Evolutionary conservation across 35 echinoderm and acorn worm species (phyloP).

Genomic region (Eucidaris tribuloides): DNA sequence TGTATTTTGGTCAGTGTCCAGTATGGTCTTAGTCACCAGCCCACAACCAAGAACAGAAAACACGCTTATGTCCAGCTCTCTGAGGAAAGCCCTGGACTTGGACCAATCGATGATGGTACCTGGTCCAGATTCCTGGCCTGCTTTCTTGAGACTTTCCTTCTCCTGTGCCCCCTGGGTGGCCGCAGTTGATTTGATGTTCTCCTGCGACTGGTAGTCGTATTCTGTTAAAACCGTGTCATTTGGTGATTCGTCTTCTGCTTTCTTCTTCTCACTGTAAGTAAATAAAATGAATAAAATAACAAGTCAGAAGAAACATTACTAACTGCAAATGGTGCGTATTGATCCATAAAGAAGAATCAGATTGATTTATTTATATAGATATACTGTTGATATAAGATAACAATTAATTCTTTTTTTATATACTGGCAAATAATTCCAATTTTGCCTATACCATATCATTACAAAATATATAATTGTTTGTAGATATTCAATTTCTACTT

Average conservation of each 20-base stretch:
- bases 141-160: slow-evolving; percentile 14
- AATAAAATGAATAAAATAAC: too few relatives aligned
- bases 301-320: too few relatives aligned
- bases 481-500: too few relatives aligned
- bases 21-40: slow-evolving; percentile 66
- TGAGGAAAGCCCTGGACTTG: slow-evolving; percentile 65
- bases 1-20: slow-evolving; percentile 80
- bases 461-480: too few relatives aligned
- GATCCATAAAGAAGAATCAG: too few relatives aligned
- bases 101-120: slow-evolving; percentile 28
- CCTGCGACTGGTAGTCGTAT: background rate
- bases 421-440: too few relatives aligned
- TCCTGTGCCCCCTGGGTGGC: background rate
- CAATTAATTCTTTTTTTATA: too few relatives aligned
- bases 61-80: slow-evolving; percentile 84
- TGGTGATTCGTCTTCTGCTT: background rate
- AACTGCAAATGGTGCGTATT: too few relatives aligned
- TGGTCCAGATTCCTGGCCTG: background rate
- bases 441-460: too few relatives aligned
- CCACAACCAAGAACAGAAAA: slow-evolving; percentile 80
- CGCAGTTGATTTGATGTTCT: background rate
- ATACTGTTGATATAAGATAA: too few relatives aligned
- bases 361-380: too few relatives aligned
- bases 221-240: slow-evolving; percentile 4
- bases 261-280: slow-evolving; percentile 48